Evolutionary conservation across 2,797 vertebrate genomes (phyloP).

Genomic region (Liasis olivaceus): DNA sequence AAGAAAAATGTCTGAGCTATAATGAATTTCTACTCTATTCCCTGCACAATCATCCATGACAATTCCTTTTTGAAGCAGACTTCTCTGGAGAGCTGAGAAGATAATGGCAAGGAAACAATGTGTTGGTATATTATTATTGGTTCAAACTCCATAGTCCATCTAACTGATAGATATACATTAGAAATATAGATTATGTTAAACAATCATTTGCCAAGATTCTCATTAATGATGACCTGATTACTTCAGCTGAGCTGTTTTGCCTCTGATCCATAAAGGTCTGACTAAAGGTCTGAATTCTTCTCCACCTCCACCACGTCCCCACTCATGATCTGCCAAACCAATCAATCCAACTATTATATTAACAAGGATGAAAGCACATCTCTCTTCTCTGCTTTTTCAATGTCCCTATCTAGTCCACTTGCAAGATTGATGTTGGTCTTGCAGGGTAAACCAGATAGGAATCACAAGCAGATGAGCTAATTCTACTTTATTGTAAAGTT

Average conservation of each 20-base stretch:
- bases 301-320: neutral
- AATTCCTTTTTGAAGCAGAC: conserved; percentile 4
- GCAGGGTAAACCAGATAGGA: too few species aligned
- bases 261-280: rapidly evolving
- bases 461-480: too few species aligned
- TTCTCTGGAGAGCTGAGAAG: neutral
- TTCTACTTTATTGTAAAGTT: too few species aligned
- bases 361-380: neutral
- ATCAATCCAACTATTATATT: neutral
- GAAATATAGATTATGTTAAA: neutral
- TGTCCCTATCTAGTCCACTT: neutral
- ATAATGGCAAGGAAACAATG: neutral
- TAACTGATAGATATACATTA: neutral
- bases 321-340: neutral
- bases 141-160: neutral
- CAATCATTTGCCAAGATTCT: neutral
- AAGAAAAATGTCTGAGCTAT: rapidly evolving
- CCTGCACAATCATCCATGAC: neutral
- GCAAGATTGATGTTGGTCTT: too few species aligned
- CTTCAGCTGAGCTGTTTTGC: neutral
- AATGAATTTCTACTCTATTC: conserved; percentile 19
- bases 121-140: rapidly evolving
- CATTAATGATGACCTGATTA: conserved; percentile 1
- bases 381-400: neutral
- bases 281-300: too few species aligned